These are phyloP conservation scores for Allacma fusca DNA, from an alignment of 2,888 invertebrate species.

Conservation along the genomic window DNA sequence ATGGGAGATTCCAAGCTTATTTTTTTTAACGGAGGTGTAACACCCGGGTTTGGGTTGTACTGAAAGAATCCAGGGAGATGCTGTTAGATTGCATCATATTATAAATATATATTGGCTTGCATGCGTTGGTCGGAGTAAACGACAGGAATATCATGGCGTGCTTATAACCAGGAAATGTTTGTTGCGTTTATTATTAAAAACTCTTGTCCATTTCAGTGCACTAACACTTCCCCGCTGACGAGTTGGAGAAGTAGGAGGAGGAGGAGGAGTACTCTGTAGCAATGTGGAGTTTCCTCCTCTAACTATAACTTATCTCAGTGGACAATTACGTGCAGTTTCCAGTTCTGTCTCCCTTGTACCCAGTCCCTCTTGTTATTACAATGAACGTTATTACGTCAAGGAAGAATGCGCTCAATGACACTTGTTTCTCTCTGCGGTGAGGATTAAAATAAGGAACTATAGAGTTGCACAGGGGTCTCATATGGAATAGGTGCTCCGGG, in stretches of 20 bases:
- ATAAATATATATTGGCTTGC: slow-evolving; percentile 43
- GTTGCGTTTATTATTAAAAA: slow-evolving; percentile 7
- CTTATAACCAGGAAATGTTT: not conserved
- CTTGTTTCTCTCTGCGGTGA: not conserved
- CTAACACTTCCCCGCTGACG: too few relatives aligned
- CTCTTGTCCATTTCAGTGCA: not conserved
- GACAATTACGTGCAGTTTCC: too few relatives aligned
- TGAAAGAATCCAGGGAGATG: slow-evolving; percentile 3
- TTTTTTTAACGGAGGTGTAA: too few relatives aligned
- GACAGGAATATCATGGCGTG: slow-evolving; percentile 5
- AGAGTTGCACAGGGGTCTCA: too few relatives aligned
- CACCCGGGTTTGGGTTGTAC: not conserved
- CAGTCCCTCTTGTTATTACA: not conserved
- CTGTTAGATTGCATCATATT: slow-evolving; percentile 37
- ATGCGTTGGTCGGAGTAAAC: slow-evolving; percentile 10
- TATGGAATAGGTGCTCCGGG: not conserved
- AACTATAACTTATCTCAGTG: too few relatives aligned
- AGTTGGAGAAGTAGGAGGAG: too few relatives aligned
- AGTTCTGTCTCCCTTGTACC: too few relatives aligned
- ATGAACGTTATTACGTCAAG: slow-evolving; percentile 11
- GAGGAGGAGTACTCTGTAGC: too few relatives aligned
- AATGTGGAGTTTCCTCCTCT: too few relatives aligned
- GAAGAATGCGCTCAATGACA: slow-evolving; percentile 6
- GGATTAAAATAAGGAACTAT: not conserved
- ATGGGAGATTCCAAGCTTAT: too few relatives aligned